A percentile compares a stretch with the other conserved stretches of the same genome.
Conservation (phyloP, 1,140 invertebrate species). For the Thalassaphorura encarpata region DNA sequence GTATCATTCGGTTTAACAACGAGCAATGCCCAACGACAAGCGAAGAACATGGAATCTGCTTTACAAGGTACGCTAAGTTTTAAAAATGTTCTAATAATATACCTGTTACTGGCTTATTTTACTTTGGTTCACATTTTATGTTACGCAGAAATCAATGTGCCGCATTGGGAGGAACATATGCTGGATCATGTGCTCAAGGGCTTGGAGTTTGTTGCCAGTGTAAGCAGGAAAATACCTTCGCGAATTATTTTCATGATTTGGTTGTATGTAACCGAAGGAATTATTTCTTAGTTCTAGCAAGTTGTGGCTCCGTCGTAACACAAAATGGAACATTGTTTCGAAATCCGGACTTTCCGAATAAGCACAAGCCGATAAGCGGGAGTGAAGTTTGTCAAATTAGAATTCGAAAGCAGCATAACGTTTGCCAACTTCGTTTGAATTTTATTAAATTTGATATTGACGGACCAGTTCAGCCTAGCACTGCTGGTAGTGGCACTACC, state of each 20-base stretch:
- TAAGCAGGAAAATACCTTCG: slow-evolving; percentile 2
- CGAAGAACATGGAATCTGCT: slow-evolving; percentile 28
- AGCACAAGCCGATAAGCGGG: slow-evolving; percentile 17
- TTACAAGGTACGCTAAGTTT: slow-evolving; percentile 22
- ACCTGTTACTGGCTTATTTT: background rate
- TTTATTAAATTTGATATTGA: slow-evolving; percentile 30
- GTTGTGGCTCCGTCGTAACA: slow-evolving; percentile 24
- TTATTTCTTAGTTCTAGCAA: slow-evolving; percentile 17
- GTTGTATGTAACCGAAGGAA: background rate
- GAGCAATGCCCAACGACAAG: slow-evolving; percentile 22
- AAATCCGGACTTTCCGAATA: slow-evolving; percentile 29
- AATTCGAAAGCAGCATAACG: slow-evolving; percentile 20
- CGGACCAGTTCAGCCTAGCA: slow-evolving; percentile 8
- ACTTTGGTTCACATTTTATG: background rate
- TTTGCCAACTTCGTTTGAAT: slow-evolving; percentile 26
- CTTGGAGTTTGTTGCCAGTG: slow-evolving; percentile 28
- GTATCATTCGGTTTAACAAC: slow-evolving; percentile 30
- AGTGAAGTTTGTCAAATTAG: slow-evolving; percentile 29
- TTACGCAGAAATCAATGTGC: slow-evolving; percentile 25
- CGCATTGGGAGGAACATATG: slow-evolving; percentile 16
- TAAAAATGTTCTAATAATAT: background rate
- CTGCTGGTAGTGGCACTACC: background rate
- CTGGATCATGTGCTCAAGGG: slow-evolving; percentile 28
- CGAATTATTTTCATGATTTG: background rate
- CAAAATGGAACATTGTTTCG: slow-evolving; percentile 28